These are phyloP conservation scores for Leptocoma aspasia DNA, from an alignment of 2,113 vertebrate species.

Conservation along the genomic window DNA sequence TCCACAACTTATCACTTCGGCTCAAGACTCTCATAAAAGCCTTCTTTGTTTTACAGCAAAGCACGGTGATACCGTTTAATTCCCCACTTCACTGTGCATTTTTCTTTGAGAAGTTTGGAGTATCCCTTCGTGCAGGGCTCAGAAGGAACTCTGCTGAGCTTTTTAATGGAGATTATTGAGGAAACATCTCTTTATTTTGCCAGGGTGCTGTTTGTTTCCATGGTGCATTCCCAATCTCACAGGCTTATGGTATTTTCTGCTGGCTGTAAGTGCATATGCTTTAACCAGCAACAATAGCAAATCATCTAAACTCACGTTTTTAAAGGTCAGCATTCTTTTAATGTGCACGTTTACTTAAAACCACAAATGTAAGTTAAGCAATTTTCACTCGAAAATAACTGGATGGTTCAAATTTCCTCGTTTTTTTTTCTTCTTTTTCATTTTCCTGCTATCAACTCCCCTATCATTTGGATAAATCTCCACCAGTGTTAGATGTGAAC, in stretches of 20 bases:
- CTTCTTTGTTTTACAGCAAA: not conserved
- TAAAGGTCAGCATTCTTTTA: constrained; percentile 49
- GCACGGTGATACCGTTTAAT: not conserved
- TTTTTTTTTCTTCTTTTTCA: not conserved
- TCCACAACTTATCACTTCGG: not conserved
- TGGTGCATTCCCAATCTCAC: not conserved
- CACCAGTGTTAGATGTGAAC: not conserved
- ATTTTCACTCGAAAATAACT: constrained; percentile 16
- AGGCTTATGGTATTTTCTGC: not conserved
- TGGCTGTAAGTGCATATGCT: not conserved
- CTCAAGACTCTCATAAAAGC: not conserved
- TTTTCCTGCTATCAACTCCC: not conserved
- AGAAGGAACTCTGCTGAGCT: not conserved
- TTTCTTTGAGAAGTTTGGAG: not conserved
- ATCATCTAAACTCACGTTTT: not conserved
- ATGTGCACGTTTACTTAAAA: not conserved
- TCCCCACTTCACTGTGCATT: not conserved
- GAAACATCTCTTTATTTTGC: not conserved
- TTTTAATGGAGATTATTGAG: not conserved
- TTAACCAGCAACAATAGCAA: constrained; percentile 8
- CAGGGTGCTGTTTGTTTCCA: not conserved
- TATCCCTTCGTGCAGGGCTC: not conserved
- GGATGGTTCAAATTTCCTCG: not conserved
- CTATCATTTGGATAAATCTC: not conserved
- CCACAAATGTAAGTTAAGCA: constrained; percentile 34